Conservation (phyloP, 2,797 vertebrate species). For the Furcifer pardalis region DNA sequence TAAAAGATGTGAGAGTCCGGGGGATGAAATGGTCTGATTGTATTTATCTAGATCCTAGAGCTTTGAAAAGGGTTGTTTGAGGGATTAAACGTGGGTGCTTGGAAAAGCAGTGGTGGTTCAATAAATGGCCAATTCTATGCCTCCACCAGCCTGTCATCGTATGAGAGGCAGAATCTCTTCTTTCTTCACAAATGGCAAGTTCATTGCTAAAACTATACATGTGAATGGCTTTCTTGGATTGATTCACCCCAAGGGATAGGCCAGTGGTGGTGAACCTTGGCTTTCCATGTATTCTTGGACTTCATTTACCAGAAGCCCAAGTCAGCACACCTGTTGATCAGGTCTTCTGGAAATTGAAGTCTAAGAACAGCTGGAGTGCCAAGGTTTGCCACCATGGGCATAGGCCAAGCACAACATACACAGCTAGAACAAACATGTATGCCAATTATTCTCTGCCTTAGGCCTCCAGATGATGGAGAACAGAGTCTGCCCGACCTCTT, state of each 20-base stretch:
- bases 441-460: no score
- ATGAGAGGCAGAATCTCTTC: neutral
- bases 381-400: no score
- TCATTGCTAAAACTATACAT: neutral
- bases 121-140: constrained; percentile 56
- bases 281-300: no score
- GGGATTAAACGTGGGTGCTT: constrained; percentile 72
- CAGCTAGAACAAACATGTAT: neutral
- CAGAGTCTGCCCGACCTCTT: no score
- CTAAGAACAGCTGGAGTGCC: no score
- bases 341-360: no score
- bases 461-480: no score
- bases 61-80: constrained; percentile 73
- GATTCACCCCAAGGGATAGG: neutral
- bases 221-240: neutral
- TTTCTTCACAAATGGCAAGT: neutral
- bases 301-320: no score
- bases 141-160: neutral
- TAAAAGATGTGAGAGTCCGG: constrained; percentile 62
- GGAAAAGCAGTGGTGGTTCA: constrained; percentile 59
- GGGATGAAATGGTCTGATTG: constrained; percentile 73
- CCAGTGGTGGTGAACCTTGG: no score
- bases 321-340: no score
- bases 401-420: neutral
- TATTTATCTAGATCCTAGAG: constrained; percentile 69